These are phyloP conservation scores for Caenorhabditis sp. DNA, from an alignment of 2,888 invertebrate genomes.

Conservation along the genomic window DNA sequence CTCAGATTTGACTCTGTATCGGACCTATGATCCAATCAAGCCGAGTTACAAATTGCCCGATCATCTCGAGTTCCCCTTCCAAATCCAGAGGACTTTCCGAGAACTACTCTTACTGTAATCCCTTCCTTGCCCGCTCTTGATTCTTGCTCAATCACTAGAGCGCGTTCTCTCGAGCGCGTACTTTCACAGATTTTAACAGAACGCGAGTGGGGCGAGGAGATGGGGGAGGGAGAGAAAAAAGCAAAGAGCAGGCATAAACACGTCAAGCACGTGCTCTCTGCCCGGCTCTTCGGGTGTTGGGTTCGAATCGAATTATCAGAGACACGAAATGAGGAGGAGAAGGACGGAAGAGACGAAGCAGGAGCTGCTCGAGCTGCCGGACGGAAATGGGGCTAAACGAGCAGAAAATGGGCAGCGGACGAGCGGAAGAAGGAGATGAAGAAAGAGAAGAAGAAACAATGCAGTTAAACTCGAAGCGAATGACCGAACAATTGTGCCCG, in stretches of 20 bases:
- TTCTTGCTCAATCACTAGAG: background rate
- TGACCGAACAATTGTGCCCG: constrained; percentile 8
- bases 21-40: no score
- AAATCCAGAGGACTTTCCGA: no score
- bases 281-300: constrained; percentile 32
- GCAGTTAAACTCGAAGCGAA: constrained; percentile 9
- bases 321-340: constrained; percentile 27
- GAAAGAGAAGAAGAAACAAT: background rate
- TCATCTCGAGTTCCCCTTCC: no score
- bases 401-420: constrained; percentile 46
- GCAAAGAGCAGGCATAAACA: constrained; percentile 58
- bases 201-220: constrained; percentile 9
- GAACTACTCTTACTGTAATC: background rate
- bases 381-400: constrained; percentile 14
- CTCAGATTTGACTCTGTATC: background rate
- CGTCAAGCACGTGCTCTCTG: constrained; percentile 50
- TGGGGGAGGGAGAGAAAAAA: constrained; percentile 20
- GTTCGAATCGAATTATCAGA: constrained; percentile 61
- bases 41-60: no score
- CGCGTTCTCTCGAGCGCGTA: constrained; percentile 20
- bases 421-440: no score
- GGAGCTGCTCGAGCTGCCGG: background rate
- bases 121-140: background rate
- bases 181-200: constrained; percentile 21
- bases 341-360: background rate